phyloP scores from a whole-genome alignment of 2,797 vertebrate genomes.

The Acanthiza pusilla region DNA sequence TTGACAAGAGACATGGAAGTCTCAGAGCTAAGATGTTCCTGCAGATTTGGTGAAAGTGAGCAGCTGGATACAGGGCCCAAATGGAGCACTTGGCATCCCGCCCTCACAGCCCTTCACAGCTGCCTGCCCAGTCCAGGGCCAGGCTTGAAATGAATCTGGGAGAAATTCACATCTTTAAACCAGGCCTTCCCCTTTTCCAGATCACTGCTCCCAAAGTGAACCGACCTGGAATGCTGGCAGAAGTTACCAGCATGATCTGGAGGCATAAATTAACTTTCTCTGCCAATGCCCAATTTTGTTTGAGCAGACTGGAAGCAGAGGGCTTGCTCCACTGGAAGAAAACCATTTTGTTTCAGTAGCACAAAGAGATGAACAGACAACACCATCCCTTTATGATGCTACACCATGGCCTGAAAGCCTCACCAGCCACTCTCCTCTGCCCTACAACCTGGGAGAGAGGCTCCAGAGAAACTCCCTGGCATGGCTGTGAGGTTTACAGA shows the following conservation, averaged over 20 bases:
- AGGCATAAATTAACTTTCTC: background rate
- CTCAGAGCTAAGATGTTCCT: background rate
- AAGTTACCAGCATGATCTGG: background rate
- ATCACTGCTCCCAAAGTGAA: background rate
- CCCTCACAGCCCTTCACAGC: accelerated
- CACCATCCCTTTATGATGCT: background rate
- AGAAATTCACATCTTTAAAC: background rate
- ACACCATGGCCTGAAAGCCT: background rate
- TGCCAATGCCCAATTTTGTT: background rate
- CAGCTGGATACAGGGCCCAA: background rate
- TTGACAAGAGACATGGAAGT: conserved; percentile 47
- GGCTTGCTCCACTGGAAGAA: background rate
- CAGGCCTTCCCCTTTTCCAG: background rate
- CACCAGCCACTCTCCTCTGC: background rate
- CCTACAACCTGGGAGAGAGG: background rate
- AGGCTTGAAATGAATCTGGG: accelerated
- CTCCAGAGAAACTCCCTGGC: background rate
- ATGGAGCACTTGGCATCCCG: accelerated
- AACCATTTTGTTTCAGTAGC: background rate
- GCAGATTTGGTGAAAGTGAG: background rate
- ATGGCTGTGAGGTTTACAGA: background rate
- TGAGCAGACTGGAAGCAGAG: background rate
- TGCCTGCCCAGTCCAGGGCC: background rate
- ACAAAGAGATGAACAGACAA: background rate
- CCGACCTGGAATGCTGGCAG: background rate